Evolutionary conservation across 2,888 invertebrate species (phyloP).

Genomic region (Lucinisca nassula): DNA sequence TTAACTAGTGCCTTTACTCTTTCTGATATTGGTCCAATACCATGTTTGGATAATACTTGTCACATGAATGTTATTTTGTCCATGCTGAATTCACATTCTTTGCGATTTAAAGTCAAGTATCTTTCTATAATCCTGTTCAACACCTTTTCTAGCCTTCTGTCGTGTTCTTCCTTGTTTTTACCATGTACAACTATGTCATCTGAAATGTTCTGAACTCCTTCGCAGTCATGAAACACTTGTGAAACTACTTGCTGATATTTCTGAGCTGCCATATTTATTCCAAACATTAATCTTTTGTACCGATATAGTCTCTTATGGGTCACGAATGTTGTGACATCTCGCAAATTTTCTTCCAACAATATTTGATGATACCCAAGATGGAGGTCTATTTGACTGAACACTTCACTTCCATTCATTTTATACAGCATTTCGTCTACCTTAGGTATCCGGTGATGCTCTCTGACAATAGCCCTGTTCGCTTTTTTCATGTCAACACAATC

Average conservation of each 20-base stretch:
- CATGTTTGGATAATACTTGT: constrained; percentile 47
- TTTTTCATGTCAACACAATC: constrained; percentile 74
- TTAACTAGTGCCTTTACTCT: constrained; percentile 64
- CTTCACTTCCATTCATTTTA: constrained; percentile 65
- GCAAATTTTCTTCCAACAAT: constrained; percentile 58
- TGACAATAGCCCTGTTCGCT: constrained; percentile 67
- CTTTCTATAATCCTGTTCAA: constrained; percentile 49
- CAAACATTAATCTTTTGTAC: constrained; percentile 49
- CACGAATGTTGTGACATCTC: constrained; percentile 71
- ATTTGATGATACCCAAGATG: constrained; percentile 72
- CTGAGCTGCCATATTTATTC: constrained; percentile 46
- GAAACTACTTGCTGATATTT: constrained; percentile 28
- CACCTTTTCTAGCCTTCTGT: constrained; percentile 42
- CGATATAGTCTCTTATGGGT: constrained; percentile 60
- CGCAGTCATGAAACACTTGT: neutral
- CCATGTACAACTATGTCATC: constrained; percentile 75
- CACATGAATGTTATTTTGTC: constrained; percentile 55
- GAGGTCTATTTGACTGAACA: constrained; percentile 71
- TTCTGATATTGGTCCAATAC: constrained; percentile 43
- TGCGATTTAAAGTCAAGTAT: constrained; percentile 56
- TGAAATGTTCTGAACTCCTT: constrained; percentile 57
- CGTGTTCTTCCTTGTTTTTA: constrained; percentile 59
- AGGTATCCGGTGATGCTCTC: constrained; percentile 67
- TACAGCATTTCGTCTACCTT: constrained; percentile 70
- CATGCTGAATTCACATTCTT: constrained; percentile 61